These are phyloP conservation scores for Mechanitis mazaeus DNA, from an alignment of 2,888 invertebrate genomes.

Conservation along the genomic window DNA sequence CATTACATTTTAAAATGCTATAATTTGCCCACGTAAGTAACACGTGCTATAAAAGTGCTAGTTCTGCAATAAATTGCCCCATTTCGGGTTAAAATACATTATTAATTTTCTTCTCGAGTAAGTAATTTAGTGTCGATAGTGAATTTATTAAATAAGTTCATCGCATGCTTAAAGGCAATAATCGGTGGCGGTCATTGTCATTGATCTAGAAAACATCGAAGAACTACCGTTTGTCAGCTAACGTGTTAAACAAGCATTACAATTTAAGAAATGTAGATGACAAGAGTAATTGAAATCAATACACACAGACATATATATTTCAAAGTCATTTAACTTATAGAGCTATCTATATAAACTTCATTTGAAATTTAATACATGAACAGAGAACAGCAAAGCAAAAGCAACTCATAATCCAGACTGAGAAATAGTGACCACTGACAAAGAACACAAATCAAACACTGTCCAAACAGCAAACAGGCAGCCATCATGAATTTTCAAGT, in stretches of 20 bases:
- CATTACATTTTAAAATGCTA: conserved; percentile 13
- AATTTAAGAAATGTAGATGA: conserved; percentile 14
- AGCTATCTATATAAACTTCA: no score
- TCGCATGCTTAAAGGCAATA: conserved; percentile 28
- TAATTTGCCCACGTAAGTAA: conserved; percentile 11
- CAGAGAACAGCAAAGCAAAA: neutral
- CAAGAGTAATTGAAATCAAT: conserved; percentile 7
- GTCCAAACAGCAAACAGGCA: conserved; percentile 32
- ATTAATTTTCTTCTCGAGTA: conserved; percentile 23
- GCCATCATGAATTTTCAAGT: conserved; percentile 53
- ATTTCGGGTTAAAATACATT: conserved; percentile 26
- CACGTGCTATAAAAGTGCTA: conserved; percentile 12
- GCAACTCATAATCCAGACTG: conserved; percentile 10
- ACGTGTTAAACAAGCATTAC: conserved; percentile 19
- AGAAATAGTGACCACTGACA: conserved; percentile 20
- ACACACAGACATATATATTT: neutral
- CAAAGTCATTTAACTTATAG: no score
- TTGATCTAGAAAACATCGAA: conserved; percentile 22
- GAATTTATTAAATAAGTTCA: conserved; percentile 30
- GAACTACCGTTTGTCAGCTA: conserved; percentile 28
- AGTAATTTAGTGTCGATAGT: conserved; percentile 24
- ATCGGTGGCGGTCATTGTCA: conserved; percentile 20
- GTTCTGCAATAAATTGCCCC: conserved; percentile 17
- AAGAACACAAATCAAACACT: conserved; percentile 28
- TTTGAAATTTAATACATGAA: no score